phyloP scores from a whole-genome alignment of 2,113 vertebrate species.

The Charina bottae region DNA sequence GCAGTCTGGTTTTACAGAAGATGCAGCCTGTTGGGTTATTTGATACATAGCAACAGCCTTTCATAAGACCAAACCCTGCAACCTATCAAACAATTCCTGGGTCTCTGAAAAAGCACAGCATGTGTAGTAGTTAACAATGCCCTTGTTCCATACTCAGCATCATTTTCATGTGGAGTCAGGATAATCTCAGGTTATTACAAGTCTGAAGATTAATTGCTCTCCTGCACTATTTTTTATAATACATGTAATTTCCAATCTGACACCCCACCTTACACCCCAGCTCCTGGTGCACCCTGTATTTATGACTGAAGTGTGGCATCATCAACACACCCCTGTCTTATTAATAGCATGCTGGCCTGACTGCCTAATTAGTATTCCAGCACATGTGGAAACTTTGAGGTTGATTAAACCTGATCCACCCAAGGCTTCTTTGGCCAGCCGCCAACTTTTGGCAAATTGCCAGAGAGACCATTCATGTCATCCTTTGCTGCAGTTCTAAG shows the following conservation, averaged over 20 bases:
- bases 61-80: not conserved
- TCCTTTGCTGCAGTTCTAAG: not conserved
- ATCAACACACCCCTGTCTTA: not conserved
- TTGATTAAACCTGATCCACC: not conserved
- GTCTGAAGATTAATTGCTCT: not conserved
- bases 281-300: not conserved
- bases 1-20: not conserved
- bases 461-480: constrained; percentile 15
- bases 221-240: not conserved
- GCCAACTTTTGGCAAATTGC: not conserved
- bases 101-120: not conserved
- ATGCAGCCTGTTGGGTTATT: not conserved
- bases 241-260: not conserved
- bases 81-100: not conserved
- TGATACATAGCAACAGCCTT: not conserved
- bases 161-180: not conserved
- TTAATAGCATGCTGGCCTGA: accelerated
- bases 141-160: accelerated
- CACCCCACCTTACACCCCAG: not conserved
- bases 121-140: accelerated
- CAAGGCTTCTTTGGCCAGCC: constrained; percentile 12
- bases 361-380: not conserved
- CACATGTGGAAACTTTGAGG: not conserved
- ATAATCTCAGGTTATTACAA: not conserved
- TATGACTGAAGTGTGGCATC: not conserved